Percentiles rank a stretch among this genome's conserved stretches.
These are phyloP conservation scores for Trilocha varians DNA, from an alignment of 2,888 invertebrate species.

Conservation along the genomic window DNA sequence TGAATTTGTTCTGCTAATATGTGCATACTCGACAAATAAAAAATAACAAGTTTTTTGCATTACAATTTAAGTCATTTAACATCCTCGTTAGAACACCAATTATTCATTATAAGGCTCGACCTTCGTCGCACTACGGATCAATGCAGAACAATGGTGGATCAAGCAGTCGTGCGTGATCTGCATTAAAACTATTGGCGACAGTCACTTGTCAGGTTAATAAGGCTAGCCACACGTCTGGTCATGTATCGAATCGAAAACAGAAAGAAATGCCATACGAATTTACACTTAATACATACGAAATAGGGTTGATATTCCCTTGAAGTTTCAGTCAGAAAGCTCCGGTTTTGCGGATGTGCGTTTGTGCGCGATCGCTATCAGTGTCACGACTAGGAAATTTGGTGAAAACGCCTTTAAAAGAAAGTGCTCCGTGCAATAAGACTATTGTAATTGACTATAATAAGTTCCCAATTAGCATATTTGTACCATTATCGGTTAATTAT, in stretches of 20 bases:
- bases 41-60: too few species aligned
- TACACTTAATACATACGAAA: background rate
- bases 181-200: slow-evolving; percentile 1
- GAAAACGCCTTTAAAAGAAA: slow-evolving; percentile 33
- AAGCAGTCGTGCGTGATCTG: background rate
- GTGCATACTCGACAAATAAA: too few species aligned
- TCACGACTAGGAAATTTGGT: slow-evolving; percentile 51
- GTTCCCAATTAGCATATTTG: too few species aligned
- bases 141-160: background rate
- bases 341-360: slow-evolving; percentile 55
- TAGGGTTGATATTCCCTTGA: background rate
- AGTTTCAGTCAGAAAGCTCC: slow-evolving; percentile 11
- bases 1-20: too few species aligned
- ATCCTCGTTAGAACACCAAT: too few species aligned
- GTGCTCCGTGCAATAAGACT: slow-evolving; percentile 9
- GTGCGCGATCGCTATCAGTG: slow-evolving; percentile 54
- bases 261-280: background rate
- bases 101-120: too few species aligned
- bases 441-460: too few species aligned
- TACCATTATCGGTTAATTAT: too few species aligned
- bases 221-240: slow-evolving; percentile 9
- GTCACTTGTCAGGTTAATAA: slow-evolving; percentile 12
- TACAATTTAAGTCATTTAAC: too few species aligned
- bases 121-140: background rate
- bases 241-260: background rate